Conservation (phyloP, 2,888 invertebrate species). For the Volucella inanis region DNA sequence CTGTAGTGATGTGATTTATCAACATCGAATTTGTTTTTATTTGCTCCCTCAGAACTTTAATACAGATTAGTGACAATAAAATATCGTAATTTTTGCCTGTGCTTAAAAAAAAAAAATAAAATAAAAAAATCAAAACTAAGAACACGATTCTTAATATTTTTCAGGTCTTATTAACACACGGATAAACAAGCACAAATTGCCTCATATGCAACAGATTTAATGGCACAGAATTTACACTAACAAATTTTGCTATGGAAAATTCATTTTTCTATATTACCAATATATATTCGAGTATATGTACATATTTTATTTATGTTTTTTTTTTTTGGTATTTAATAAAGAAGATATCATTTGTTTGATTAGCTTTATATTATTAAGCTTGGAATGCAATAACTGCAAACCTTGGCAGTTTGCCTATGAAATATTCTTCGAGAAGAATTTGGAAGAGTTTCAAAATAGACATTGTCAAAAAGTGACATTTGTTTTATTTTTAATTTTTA, state of each 20-base stretch:
- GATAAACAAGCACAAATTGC: slow-evolving; percentile 34
- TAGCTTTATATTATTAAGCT: too few species aligned
- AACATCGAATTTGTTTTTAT: slow-evolving; percentile 51
- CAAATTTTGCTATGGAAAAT: slow-evolving; percentile 17
- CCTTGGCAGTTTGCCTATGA: too few species aligned
- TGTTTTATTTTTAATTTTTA: too few species aligned
- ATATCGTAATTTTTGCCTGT: slow-evolving; percentile 36
- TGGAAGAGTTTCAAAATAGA: too few species aligned
- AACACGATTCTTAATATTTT: slow-evolving; percentile 18
- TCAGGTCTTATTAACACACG: slow-evolving; percentile 33
- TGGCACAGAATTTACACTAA: slow-evolving; percentile 30
- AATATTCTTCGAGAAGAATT: too few species aligned
- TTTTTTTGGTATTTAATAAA: too few species aligned
- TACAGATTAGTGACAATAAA: slow-evolving; percentile 49
- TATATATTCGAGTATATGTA: not conserved
- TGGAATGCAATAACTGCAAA: too few species aligned
- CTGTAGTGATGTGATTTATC: slow-evolving; percentile 45
- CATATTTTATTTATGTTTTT: too few species aligned
- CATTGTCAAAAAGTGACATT: too few species aligned
- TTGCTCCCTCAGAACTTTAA: slow-evolving; percentile 19
- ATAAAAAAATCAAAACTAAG: not conserved
- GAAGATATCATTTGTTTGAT: too few species aligned
- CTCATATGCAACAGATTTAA: slow-evolving; percentile 52
- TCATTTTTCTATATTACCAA: too few species aligned
- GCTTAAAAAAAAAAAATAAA: not conserved